Conservation (phyloP, 2,888 invertebrate genomes). For the Melanargia galathea region DNA sequence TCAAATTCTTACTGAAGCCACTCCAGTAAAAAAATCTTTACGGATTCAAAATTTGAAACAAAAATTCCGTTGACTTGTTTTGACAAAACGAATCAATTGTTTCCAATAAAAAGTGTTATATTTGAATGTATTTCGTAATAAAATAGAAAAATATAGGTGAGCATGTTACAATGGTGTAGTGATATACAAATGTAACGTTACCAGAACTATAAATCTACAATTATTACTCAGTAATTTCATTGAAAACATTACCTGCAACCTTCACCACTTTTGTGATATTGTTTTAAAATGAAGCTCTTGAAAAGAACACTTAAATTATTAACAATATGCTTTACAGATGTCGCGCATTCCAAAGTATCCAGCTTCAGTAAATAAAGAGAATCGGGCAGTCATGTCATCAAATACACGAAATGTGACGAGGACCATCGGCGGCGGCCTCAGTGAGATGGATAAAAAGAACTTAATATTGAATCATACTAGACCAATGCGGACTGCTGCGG, state of each 20-base stretch:
- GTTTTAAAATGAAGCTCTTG: neutral
- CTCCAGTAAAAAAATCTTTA: neutral
- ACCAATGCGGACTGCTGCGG: slow-evolving; percentile 52
- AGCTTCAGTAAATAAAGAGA: slow-evolving; percentile 65
- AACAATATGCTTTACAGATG: slow-evolving; percentile 60
- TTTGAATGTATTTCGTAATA: slow-evolving; percentile 25
- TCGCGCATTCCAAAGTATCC: slow-evolving; percentile 75
- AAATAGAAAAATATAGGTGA: slow-evolving; percentile 21
- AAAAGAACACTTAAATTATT: slow-evolving; percentile 14
- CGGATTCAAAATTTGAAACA: slow-evolving; percentile 53
- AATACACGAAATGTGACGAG: slow-evolving; percentile 53
- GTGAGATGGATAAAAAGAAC: slow-evolving; percentile 70
- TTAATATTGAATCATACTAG: slow-evolving; percentile 70
- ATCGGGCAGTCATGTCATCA: slow-evolving; percentile 59
- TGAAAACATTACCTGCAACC: neutral
- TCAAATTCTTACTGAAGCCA: neutral
- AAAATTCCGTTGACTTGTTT: slow-evolving; percentile 47
- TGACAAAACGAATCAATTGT: slow-evolving; percentile 42
- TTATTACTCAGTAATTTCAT: neutral
- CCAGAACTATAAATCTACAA: neutral
- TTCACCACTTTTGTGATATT: neutral
- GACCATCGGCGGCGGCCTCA: slow-evolving; percentile 61
- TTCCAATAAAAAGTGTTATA: slow-evolving; percentile 23
- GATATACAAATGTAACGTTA: too few relatives aligned
- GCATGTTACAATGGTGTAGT: neutral